A percentile compares a stretch with the other conserved stretches of the same genome.
phyloP scores from a whole-genome alignment of 2,797 vertebrate genomes.

The Leuciscus waleckii region DNA sequence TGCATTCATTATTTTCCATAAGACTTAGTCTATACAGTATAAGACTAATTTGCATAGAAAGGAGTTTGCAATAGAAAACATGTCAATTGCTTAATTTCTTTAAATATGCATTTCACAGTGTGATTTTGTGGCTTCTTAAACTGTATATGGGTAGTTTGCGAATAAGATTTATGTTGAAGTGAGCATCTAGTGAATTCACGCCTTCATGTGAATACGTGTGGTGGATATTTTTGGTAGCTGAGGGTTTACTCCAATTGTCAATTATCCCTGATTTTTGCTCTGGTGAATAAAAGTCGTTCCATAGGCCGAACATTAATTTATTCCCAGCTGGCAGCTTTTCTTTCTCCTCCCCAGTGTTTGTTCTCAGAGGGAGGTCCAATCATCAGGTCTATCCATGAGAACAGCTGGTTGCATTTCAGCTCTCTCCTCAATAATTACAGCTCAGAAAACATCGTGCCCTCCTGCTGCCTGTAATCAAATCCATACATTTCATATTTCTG shows the following conservation, averaged over 20 bases:
- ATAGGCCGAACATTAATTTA: constrained; percentile 28
- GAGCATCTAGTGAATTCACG: not conserved
- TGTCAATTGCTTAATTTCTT: no score
- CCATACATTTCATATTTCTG: constrained; percentile 31
- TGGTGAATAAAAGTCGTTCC: constrained; percentile 16
- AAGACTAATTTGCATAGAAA: no score
- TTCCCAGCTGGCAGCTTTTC: constrained; percentile 41
- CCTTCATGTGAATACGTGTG: not conserved
- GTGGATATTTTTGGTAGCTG: constrained; percentile 3
- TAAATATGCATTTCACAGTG: not conserved
- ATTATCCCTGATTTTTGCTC: not conserved
- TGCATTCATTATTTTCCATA: no score
- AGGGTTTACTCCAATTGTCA: constrained; percentile 12
- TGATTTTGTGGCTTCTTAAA: not conserved
- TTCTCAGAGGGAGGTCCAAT: constrained; percentile 45
- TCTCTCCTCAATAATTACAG: constrained; percentile 35
- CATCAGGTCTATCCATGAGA: constrained; percentile 28
- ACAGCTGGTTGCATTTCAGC: constrained; percentile 34
- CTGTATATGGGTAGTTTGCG: not conserved
- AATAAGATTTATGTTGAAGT: not conserved
- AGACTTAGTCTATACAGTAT: no score
- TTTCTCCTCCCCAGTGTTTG: constrained; percentile 25
- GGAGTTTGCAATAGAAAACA: no score
- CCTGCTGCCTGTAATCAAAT: constrained; percentile 33
- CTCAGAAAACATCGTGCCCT: constrained; percentile 21